These are phyloP conservation scores for Lagopus muta DNA, from an alignment of 2,113 vertebrate genomes.

Conservation along the genomic window DNA sequence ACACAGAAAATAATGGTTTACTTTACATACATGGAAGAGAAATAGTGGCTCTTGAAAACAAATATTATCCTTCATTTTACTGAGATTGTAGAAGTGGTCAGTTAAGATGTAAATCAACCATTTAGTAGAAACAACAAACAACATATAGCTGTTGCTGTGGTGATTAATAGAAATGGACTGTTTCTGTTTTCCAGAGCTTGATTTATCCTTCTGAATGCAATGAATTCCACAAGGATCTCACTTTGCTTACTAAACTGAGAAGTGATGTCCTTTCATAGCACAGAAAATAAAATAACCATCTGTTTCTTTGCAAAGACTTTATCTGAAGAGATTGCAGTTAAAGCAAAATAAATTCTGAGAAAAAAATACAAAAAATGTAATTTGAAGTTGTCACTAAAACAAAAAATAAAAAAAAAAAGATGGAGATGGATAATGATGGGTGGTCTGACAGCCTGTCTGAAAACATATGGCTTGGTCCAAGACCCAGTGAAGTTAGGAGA, in stretches of 20 bases:
- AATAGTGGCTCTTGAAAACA: background rate
- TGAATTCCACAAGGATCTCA: background rate
- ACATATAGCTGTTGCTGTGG: background rate
- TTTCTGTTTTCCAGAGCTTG: background rate
- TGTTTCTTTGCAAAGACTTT: conserved; percentile 19
- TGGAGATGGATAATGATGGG: background rate
- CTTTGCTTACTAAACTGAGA: conserved; percentile 6
- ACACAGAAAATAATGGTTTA: background rate
- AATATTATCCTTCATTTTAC: background rate
- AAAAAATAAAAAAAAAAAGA: conserved; percentile 6
- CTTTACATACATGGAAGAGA: background rate
- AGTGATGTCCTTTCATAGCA: background rate
- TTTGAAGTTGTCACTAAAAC: conserved; percentile 34
- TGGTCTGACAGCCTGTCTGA: conserved; percentile 12
- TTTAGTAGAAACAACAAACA: background rate
- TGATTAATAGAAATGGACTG: background rate
- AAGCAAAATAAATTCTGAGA: conserved; percentile 20
- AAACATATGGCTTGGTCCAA: conserved; percentile 27
- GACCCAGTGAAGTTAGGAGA: background rate
- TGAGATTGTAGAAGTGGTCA: background rate
- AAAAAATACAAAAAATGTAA: conserved; percentile 15
- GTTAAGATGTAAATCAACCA: background rate
- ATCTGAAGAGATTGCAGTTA: background rate
- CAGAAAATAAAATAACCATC: conserved; percentile 32
- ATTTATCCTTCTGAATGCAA: background rate